A percentile compares a stretch with the other conserved stretches of the same genome.
Conservation (phyloP, 37 sponge, comb jelly and placozoan genomes). For the Eunapius fragilis region DNA sequence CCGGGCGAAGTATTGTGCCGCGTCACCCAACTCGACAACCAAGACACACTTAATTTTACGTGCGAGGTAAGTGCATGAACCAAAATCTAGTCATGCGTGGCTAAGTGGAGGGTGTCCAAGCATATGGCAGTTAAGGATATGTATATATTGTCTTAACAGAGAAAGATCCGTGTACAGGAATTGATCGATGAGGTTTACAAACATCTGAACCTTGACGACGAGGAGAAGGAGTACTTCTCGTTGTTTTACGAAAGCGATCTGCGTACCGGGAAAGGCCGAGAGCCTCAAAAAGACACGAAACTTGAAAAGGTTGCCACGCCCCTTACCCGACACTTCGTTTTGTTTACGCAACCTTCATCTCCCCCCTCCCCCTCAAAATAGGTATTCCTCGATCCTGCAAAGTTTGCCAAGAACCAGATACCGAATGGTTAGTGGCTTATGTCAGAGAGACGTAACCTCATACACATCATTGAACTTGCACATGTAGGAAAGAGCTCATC, state of each 20-base stretch:
- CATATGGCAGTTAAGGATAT: not conserved
- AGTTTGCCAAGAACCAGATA: slow-evolving; percentile 47
- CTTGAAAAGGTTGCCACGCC: not conserved
- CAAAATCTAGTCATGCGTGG: too few species aligned
- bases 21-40: not conserved
- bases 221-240: slow-evolving; percentile 50
- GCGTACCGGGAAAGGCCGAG: not conserved
- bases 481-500: not conserved
- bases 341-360: not conserved
- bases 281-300: slow-evolving; percentile 2
- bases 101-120: not conserved
- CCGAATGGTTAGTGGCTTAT: slow-evolving; percentile 23
- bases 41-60: not conserved
- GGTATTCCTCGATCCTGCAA: slow-evolving; percentile 64
- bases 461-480: not conserved
- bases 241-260: not conserved
- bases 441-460: not conserved
- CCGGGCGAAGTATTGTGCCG: not conserved
- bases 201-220: slow-evolving; percentile 14
- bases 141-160: not conserved
- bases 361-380: too few species aligned
- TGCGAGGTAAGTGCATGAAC: not conserved
- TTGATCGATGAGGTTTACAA: slow-evolving; percentile 10
- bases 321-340: not conserved
- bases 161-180: slow-evolving; percentile 11